Base-by-base conservation (phyloP, 2,888 invertebrate species). In the Cosmia pyralina region DNA sequence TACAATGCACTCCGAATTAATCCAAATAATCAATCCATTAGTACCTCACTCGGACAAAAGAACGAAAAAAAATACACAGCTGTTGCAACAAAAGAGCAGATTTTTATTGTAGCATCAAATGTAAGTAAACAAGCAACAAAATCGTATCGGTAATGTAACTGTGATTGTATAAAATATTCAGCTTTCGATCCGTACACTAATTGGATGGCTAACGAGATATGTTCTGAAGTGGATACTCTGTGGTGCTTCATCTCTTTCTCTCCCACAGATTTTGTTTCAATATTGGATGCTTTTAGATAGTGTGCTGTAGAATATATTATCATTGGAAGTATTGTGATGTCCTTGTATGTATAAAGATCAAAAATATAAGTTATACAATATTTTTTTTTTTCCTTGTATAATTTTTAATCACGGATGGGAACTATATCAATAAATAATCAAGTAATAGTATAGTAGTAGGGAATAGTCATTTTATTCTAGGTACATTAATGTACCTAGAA, bases 141-240 rank as follows among this genome's bases (percentile, higher is more conserved):
- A 78, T 80, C 71, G 65, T 80, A 83, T 81, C 75, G 55, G 81
- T 86, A 85, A 77, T 82, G 77, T 82, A 72, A 85, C 78, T 65
- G 82, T 82, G 79, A 85, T 52, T 81, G 83, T 82, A 85, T 89
- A 86, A 89, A 89, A 90, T 90, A 90, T 90, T 89, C 90, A 89
- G 79, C 77, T 79, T 84, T 84, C 89, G 87, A 88, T 87, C 81
- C 81, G 73, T 73, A 79, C 82, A 87, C 89, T 90, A 90, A 90
- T 90, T 90, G 90, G 89, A 89, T 78, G 82, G 82, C 88, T 90
- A 90, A 90, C 90, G 89, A 90, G 90, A 86, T 87, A 75, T 87
- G 84, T 85, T 88, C 82, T 82, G 82, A 82, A 88, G 85, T 82
- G 82, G 84, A 75, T 79, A 82, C 82, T 87, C 81, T 69, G 68